phyloP scores from a whole-genome alignment of 1,140 invertebrate species.

The Drosophila aff. region DNA sequence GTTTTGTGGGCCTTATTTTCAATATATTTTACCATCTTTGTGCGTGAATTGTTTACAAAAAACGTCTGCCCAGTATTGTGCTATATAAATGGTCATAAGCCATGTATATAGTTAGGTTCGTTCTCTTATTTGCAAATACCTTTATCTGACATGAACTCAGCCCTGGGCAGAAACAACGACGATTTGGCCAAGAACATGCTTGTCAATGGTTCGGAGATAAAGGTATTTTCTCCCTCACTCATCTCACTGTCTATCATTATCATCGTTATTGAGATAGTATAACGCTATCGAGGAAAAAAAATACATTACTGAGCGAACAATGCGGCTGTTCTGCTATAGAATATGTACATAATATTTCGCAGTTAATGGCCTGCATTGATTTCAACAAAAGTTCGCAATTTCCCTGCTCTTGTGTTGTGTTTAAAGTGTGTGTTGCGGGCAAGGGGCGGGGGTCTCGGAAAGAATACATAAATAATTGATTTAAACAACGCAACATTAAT shows the following conservation, averaged over 20 bases:
- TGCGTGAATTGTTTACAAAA: slow-evolving; percentile 85
- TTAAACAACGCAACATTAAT: slow-evolving; percentile 57
- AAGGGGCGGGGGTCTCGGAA: slow-evolving; percentile 49
- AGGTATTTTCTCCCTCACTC: slow-evolving; percentile 55
- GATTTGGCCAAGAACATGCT: slow-evolving; percentile 83
- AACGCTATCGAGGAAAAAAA: slow-evolving; percentile 19
- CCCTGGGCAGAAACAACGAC: slow-evolving; percentile 85
- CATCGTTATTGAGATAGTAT: slow-evolving; percentile 23
- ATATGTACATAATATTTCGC: slow-evolving; percentile 25
- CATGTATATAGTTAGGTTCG: slow-evolving; percentile 55
- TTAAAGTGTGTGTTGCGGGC: slow-evolving; percentile 60
- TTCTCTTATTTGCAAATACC: slow-evolving; percentile 51
- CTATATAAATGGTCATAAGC: slow-evolving; percentile 63
- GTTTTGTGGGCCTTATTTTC: slow-evolving; percentile 62
- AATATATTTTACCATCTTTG: slow-evolving; percentile 82
- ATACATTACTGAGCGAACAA: slow-evolving; percentile 13
- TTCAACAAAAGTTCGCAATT: slow-evolving; percentile 47
- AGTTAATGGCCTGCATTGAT: slow-evolving; percentile 50
- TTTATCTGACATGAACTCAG: slow-evolving; percentile 84
- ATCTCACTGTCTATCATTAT: slow-evolving; percentile 7
- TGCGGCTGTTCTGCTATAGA: slow-evolving; percentile 19
- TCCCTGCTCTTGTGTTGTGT: slow-evolving; percentile 46
- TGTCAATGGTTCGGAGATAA: slow-evolving; percentile 56
- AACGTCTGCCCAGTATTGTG: slow-evolving; percentile 84
- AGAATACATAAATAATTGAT: slow-evolving; percentile 56